Percentiles rank a stretch among this genome's conserved stretches.
Evolutionary conservation across 2,797 vertebrate genomes (phyloP).

Genomic region (Sebastes trivittatus): DNA sequence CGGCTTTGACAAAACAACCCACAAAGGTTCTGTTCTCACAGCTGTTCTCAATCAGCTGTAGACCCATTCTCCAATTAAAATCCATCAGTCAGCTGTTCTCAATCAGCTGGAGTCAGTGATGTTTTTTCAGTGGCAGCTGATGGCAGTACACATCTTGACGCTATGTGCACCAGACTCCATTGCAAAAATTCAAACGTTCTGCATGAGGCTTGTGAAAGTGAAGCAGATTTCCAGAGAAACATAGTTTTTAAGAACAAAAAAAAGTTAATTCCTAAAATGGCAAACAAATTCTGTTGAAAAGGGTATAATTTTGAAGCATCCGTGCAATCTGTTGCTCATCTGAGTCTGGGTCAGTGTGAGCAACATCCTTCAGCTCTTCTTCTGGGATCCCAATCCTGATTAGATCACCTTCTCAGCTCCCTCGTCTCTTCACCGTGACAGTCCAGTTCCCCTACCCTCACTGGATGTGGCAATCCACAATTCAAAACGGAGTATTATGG

Average conservation of each 20-base stretch:
- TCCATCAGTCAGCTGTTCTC: conserved; percentile 2
- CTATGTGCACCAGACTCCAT: neutral
- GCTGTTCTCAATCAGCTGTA: conserved; percentile 9
- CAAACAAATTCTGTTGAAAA: neutral
- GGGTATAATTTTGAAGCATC: neutral
- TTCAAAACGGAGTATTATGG: neutral
- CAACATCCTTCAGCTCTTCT: neutral
- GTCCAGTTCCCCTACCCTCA: neutral
- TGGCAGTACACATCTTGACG: neutral
- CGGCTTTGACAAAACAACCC: neutral
- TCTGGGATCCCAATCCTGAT: neutral
- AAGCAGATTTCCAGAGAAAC: neutral
- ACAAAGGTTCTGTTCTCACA: neutral
- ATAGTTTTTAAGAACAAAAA: neutral
- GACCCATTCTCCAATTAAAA: conserved; percentile 2
- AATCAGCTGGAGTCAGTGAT: neutral
- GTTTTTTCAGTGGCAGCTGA: neutral
- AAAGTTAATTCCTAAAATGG: neutral
- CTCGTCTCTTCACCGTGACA: neutral
- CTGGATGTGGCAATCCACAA: neutral
- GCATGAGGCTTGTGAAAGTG: neutral
- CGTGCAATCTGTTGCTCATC: neutral
- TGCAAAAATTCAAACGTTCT: neutral
- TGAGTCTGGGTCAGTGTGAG: neutral
- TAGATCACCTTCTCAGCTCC: neutral